Percentiles rank a stretch among this genome's conserved stretches.
Evolutionary conservation across 1,140 invertebrate genomes (phyloP).

Genomic region (Ptiloglossa arizonensis): DNA sequence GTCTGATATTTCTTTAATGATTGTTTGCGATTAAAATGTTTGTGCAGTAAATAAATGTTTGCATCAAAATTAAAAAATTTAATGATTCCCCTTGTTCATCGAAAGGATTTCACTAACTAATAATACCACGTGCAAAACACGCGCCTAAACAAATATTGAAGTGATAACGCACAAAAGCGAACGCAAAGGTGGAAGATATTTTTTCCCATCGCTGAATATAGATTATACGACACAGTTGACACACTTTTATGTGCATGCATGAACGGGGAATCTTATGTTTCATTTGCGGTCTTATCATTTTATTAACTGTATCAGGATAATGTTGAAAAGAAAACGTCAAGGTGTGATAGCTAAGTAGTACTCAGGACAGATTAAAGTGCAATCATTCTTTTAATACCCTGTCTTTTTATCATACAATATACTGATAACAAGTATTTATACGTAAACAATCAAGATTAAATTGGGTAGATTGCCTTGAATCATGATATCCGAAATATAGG

Average conservation of each 20-base stretch:
- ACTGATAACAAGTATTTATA: slow-evolving; percentile 36
- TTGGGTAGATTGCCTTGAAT: not conserved
- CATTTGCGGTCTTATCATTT: slow-evolving; percentile 14
- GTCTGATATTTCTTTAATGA: no score
- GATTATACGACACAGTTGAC: not conserved
- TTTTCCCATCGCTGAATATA: not conserved
- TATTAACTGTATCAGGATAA: slow-evolving; percentile 22
- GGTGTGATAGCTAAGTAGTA: slow-evolving; percentile 11
- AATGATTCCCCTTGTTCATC: not conserved
- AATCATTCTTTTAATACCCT: not conserved
- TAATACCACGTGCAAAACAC: not conserved
- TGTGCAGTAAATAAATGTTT: not conserved
- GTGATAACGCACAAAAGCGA: not conserved
- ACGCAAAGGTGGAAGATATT: no score
- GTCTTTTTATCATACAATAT: not conserved
- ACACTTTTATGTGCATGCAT: not conserved
- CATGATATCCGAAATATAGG: not conserved
- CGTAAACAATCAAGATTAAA: slow-evolving; percentile 2
- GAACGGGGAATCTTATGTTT: not conserved
- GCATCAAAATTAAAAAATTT: not conserved
- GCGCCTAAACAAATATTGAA: not conserved
- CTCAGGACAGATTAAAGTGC: not conserved
- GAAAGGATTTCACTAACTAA: not conserved
- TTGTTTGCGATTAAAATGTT: no score
- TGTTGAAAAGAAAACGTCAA: slow-evolving; percentile 10